Percentiles rank a stretch among this genome's conserved stretches.
These are phyloP conservation scores for Lacerta viridis DNA, from an alignment of 2,797 vertebrate species.

Conservation along the genomic window DNA sequence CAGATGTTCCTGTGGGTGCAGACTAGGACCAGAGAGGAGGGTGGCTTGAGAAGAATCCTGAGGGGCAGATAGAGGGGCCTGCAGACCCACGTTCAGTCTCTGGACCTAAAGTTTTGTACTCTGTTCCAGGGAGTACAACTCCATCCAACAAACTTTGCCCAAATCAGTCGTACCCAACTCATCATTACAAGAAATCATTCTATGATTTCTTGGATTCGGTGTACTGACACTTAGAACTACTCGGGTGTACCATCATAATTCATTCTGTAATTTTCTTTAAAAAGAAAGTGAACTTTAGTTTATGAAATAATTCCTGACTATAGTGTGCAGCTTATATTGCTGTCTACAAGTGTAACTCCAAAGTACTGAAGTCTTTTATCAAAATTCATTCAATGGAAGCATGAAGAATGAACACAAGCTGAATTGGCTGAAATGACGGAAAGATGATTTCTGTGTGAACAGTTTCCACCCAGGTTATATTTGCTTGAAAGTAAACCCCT, in stretches of 20 bases:
- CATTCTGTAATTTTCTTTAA: background rate
- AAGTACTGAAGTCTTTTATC: background rate
- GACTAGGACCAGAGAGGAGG: no score
- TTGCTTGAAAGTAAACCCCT: constrained; percentile 2
- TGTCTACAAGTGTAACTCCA: background rate
- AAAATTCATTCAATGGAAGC: background rate
- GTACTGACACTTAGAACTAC: background rate
- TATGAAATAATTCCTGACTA: background rate
- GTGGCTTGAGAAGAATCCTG: no score
- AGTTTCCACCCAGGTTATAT: background rate
- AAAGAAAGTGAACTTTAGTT: background rate
- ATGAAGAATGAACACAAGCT: background rate
- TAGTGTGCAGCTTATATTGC: background rate
- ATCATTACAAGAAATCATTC: no score
- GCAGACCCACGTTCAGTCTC: no score
- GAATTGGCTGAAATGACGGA: background rate
- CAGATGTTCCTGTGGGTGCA: no score
- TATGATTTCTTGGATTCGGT: background rate
- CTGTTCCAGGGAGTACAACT: no score
- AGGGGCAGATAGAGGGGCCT: no score
- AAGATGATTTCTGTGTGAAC: background rate
- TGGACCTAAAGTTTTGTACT: no score
- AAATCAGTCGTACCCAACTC: no score
- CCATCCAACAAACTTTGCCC: no score
- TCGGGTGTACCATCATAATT: background rate